A percentile compares a stretch with the other conserved stretches of the same genome.
phyloP scores from a whole-genome alignment of 2,888 invertebrate species.

The Andrena trimmerana region DNA sequence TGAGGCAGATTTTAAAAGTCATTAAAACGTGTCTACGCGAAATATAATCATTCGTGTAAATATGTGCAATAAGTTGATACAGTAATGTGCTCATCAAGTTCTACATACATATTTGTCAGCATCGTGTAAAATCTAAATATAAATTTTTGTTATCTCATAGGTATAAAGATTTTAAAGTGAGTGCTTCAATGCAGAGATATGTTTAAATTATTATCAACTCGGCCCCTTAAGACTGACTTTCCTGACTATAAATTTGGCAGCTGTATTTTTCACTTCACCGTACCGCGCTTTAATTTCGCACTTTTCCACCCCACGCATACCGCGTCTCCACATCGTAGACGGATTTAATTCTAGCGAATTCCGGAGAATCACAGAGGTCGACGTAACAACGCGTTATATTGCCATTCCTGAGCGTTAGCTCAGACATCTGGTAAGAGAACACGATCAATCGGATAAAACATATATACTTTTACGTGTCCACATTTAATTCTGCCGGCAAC shows the following conservation, averaged over 20 bases:
- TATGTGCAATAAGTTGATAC: no score
- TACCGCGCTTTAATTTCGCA: conserved; percentile 44
- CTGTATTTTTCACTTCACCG: not conserved
- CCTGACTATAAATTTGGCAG: not conserved
- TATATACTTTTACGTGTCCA: not conserved
- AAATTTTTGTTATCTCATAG: not conserved
- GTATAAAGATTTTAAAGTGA: not conserved
- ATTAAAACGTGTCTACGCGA: no score
- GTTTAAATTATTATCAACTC: conserved; percentile 4
- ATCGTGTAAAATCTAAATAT: not conserved
- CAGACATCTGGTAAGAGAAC: conserved; percentile 42
- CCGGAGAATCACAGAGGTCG: conserved; percentile 67
- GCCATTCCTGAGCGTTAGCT: conserved; percentile 71
- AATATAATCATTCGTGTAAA: no score
- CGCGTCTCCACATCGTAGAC: conserved; percentile 44
- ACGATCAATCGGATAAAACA: conserved; percentile 61
- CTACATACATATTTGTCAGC: no score
- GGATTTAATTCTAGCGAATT: conserved; percentile 75
- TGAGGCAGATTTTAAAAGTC: no score
- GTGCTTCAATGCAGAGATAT: no score
- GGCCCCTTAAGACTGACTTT: not conserved
- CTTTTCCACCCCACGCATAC: conserved; percentile 33
- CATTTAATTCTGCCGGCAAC: not conserved
- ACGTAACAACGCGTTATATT: conserved; percentile 70
- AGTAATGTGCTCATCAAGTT: no score